Conservation (phyloP, 1,140 invertebrate genomes). For the Holcopasites calliopsidis region DNA sequence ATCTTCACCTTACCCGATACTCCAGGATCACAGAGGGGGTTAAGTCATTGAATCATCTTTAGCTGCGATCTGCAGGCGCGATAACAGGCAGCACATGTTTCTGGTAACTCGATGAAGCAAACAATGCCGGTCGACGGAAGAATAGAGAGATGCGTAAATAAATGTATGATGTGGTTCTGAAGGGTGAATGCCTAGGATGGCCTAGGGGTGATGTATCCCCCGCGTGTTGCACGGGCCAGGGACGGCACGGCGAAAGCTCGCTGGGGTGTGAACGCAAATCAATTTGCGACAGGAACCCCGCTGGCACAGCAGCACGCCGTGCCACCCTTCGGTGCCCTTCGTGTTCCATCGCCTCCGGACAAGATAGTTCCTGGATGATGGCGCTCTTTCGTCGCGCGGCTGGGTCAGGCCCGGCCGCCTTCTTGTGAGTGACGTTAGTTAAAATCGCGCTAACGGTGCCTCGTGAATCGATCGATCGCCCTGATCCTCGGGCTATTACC, state of each 20-base stretch:
- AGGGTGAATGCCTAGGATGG: conserved; percentile 68
- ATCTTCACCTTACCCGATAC: no score
- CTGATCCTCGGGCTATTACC: conserved; percentile 16
- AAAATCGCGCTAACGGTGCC: conserved; percentile 69
- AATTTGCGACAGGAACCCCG: conserved; percentile 74
- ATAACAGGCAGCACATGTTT: conserved; percentile 76
- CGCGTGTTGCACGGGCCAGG: conserved; percentile 40
- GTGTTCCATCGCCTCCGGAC: conserved; percentile 71
- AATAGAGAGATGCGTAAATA: conserved; percentile 77
- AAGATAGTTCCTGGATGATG: conserved; percentile 67
- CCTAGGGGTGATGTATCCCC: conserved; percentile 38
- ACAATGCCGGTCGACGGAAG: conserved; percentile 68
- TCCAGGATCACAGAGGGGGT: no score
- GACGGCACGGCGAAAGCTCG: conserved; percentile 54
- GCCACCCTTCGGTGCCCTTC: conserved; percentile 59
- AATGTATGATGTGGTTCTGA: conserved; percentile 79
- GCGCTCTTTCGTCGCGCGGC: conserved; percentile 30
- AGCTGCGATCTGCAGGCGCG: conserved; percentile 50
- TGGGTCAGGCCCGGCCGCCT: conserved; percentile 22
- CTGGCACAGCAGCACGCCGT: conserved; percentile 68
- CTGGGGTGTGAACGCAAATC: conserved; percentile 80
- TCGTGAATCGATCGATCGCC: conserved; percentile 23
- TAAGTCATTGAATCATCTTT: conserved; percentile 31
- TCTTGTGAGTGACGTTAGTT: conserved; percentile 71
- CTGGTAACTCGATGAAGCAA: conserved; percentile 76